Conservation (phyloP, 2,888 invertebrate species). For the Cephus pulcher region DNA sequence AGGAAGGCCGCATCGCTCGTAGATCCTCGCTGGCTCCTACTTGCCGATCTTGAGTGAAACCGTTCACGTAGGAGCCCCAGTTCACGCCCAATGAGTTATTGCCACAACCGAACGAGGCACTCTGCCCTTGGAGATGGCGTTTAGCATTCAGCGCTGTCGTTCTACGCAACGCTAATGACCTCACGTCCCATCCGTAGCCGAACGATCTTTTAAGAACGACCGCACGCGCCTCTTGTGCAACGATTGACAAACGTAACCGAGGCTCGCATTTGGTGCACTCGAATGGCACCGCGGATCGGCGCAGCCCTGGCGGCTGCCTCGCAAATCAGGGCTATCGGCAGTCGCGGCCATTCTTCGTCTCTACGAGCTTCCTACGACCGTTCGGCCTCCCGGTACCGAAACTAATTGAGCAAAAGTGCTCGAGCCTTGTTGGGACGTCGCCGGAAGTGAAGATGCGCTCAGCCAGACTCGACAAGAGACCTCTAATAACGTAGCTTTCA, state of each 20-base stretch:
- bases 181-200: conserved; percentile 26
- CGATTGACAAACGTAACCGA: not conserved
- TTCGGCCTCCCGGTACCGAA: conserved; percentile 6
- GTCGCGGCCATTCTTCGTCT: not conserved
- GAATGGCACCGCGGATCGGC: not conserved
- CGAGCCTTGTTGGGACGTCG: not conserved
- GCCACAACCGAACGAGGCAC: conserved; percentile 19
- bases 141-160: conserved; percentile 49
- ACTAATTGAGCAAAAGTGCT: conserved; percentile 12
- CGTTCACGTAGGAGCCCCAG: conserved; percentile 12
- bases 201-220: conserved; percentile 56
- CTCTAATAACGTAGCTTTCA: not conserved
- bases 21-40: not conserved
- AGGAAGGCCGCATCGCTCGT: not conserved
- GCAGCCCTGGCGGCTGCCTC: not conserved
- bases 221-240: conserved; percentile 47
- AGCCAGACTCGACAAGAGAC: not conserved
- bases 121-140: conserved; percentile 42
- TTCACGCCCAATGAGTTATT: conserved; percentile 24
- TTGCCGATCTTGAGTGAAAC: conserved; percentile 6
- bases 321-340: not conserved
- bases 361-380: not conserved
- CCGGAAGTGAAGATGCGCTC: not conserved
- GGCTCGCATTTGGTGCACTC: not conserved
- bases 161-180: conserved; percentile 32